Conservation (phyloP, 1,140 invertebrate genomes). For the Drosophila murphyi region DNA sequence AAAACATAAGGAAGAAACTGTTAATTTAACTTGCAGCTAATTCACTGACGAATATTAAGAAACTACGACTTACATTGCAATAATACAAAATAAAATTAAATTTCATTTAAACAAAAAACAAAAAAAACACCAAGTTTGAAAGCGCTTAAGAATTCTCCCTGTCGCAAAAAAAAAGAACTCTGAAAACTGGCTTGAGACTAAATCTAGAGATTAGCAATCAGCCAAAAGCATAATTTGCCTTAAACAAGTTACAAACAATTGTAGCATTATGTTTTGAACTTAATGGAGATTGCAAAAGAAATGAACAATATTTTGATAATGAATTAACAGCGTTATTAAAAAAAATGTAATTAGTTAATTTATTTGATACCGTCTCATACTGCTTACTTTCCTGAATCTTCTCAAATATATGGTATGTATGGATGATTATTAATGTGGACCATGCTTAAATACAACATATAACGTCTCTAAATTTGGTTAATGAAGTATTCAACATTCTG, state of each 20-base stretch:
- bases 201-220: too few species aligned
- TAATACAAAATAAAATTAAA: conserved; percentile 14
- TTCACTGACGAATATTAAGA: conserved; percentile 14
- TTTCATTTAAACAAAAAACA: conserved; percentile 2
- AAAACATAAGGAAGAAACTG: not conserved
- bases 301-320: not conserved
- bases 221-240: too few species aligned
- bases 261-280: too few species aligned
- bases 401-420: conserved; percentile 39
- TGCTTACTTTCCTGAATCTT: conserved; percentile 36
- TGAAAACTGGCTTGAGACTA: too few species aligned
- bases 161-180: too few species aligned
- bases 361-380: conserved; percentile 43
- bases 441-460: conserved; percentile 5
- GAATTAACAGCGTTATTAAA: too few species aligned
- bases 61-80: conserved; percentile 25
- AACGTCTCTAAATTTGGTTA: conserved; percentile 24
- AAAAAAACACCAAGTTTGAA: not conserved
- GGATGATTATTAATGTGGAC: conserved; percentile 24
- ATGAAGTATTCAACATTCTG: conserved; percentile 19
- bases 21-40: conserved; percentile 23
- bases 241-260: too few species aligned
- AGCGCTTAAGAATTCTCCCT: not conserved
- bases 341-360: conserved; percentile 46
- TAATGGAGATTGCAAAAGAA: not conserved